These are phyloP conservation scores for Dendrolimus houi DNA, from an alignment of 2,888 invertebrate species.

Conservation along the genomic window DNA sequence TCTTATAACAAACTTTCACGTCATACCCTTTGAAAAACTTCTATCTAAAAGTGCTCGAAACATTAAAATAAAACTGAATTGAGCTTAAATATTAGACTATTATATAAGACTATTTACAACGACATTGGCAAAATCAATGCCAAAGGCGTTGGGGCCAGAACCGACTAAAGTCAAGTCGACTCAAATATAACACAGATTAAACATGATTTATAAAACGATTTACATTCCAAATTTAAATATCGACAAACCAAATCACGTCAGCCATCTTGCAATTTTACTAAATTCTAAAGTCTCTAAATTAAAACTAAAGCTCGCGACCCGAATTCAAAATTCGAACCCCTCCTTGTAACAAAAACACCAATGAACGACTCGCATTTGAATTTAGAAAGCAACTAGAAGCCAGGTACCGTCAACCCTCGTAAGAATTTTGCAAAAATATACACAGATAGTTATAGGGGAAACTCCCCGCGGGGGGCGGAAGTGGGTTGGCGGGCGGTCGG, in stretches of 20 bases:
- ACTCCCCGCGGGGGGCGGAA: conserved; percentile 37
- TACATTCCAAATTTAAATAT: neutral
- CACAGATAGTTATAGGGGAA: conserved; percentile 58
- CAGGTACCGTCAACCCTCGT: conserved; percentile 69
- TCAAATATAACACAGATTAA: too few relatives aligned
- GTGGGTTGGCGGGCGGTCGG: conserved; percentile 59
- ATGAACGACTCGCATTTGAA: conserved; percentile 50
- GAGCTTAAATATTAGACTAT: too few relatives aligned
- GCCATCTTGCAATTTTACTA: conserved; percentile 5
- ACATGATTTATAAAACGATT: too few relatives aligned
- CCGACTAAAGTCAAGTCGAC: too few relatives aligned
- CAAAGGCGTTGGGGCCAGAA: too few relatives aligned
- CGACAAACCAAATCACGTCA: neutral
- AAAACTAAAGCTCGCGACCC: conserved; percentile 71
- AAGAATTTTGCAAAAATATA: conserved; percentile 75
- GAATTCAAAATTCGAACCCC: conserved; percentile 53
- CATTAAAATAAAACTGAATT: too few relatives aligned
- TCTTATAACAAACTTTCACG: too few relatives aligned
- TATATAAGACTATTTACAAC: too few relatives aligned
- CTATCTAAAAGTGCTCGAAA: too few relatives aligned
- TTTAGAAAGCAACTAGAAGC: conserved; percentile 50
- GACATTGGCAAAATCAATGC: too few relatives aligned
- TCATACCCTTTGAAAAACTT: too few relatives aligned
- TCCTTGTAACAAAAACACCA: conserved; percentile 53
- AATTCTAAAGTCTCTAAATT: conserved; percentile 53